A percentile compares a stretch with the other conserved stretches of the same genome.
Conservation (phyloP, 2,888 invertebrate genomes). For the Eucera pruinosa region DNA sequence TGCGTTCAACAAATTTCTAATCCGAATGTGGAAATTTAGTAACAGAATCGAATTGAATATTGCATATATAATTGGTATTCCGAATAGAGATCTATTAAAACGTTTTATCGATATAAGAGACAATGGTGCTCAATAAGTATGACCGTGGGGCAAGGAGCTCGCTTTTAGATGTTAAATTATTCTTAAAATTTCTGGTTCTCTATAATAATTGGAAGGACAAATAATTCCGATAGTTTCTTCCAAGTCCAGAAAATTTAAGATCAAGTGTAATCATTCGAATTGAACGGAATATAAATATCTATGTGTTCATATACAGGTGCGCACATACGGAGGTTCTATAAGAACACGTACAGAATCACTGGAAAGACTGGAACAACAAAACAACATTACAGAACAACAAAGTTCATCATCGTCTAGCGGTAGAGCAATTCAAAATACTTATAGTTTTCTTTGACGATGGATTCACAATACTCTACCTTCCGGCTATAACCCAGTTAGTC, state of each 20-base stretch:
- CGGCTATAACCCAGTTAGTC: slow-evolving; percentile 78
- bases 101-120: slow-evolving; percentile 41
- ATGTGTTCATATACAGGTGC: slow-evolving; percentile 85
- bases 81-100: slow-evolving; percentile 19
- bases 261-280: slow-evolving; percentile 27
- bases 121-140: slow-evolving; percentile 61
- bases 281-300: slow-evolving; percentile 36
- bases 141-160: slow-evolving; percentile 81
- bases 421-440: slow-evolving; percentile 88
- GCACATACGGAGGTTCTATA: slow-evolving; percentile 92
- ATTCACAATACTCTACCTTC: slow-evolving; percentile 77
- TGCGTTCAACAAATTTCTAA: slow-evolving; percentile 32
- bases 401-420: slow-evolving; percentile 80
- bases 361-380: slow-evolving; percentile 87
- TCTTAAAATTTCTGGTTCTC: slow-evolving; percentile 71
- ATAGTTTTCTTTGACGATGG: slow-evolving; percentile 87
- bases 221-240: neutral
- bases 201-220: neutral
- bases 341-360: slow-evolving; percentile 91
- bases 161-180: slow-evolving; percentile 73
- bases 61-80: slow-evolving; percentile 22
- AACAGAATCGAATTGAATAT: slow-evolving; percentile 23
- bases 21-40: slow-evolving; percentile 61
- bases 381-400: slow-evolving; percentile 75
- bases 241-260: slow-evolving; percentile 73